Evolutionary conservation across 2,888 invertebrate species (phyloP).

Genomic region (Alitta virens): DNA sequence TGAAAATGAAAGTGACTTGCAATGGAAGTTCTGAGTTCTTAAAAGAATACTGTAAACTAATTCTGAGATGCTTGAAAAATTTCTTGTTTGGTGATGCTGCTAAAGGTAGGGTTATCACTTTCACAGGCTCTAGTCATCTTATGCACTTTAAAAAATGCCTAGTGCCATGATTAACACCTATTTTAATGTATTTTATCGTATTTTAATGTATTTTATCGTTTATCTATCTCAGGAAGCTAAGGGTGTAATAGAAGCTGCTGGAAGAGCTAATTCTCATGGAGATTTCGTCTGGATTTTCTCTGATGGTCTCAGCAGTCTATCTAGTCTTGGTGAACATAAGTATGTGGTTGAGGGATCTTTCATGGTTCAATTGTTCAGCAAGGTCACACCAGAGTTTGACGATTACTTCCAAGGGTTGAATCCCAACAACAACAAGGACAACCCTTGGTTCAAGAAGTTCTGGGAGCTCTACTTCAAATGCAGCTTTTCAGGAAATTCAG

Average conservation of each 20-base stretch:
- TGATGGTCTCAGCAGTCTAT: conserved; percentile 1
- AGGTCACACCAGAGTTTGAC: neutral
- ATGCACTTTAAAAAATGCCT: too few relatives aligned
- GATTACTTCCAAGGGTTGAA: neutral
- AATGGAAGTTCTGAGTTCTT: too few relatives aligned
- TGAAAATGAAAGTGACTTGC: too few relatives aligned
- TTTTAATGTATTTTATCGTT: too few relatives aligned
- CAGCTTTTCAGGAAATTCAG: neutral
- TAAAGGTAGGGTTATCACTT: too few relatives aligned
- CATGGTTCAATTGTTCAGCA: neutral
- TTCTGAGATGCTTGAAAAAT: too few relatives aligned
- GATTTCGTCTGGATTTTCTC: conserved; percentile 27
- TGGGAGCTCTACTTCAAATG: neutral
- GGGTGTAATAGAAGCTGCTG: conserved; percentile 17
- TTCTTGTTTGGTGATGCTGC: too few relatives aligned
- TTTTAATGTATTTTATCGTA: too few relatives aligned
- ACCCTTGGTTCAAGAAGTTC: conserved; percentile 2
- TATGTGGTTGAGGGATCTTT: neutral
- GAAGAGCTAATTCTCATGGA: conserved; percentile 14
- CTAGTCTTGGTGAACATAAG: neutral
- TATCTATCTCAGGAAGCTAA: conserved; percentile 12
- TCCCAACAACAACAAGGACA: neutral
- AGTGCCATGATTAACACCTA: too few relatives aligned
- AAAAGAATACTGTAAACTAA: too few relatives aligned
- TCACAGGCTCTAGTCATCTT: too few relatives aligned